Evolutionary conservation across 2,113 vertebrate genomes (phyloP), one percentile per base, ranked within the genome.

Genomic region (Cavia aperea): DNA sequence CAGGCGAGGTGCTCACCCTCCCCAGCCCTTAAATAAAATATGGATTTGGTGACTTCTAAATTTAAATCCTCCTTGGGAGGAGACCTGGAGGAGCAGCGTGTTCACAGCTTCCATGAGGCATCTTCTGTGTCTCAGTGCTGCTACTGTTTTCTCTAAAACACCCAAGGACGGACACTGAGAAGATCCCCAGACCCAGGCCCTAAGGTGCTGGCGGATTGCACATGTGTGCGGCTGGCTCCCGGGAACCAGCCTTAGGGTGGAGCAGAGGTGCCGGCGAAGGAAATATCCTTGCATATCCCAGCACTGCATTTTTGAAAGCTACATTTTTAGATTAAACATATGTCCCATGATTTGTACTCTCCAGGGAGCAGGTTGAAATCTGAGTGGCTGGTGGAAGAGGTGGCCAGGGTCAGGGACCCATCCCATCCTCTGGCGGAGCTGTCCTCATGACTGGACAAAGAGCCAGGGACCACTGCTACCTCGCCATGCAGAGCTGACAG

Each of bases 401-500:
- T 95, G 95, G 95, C 39, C 78, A 4, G 23, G 14, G 94, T 97
- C 96, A 95, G 96, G 92, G 70, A 66, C 93, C 82, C 88, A 96
- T 96, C 96, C 95, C 94, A 91, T 94, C 73, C 96, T 97, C 96
- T 94, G 93, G 96, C 96, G 96, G 92, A n/a, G 95, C 95, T 94
- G 97, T 97, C 97, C 96, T 97, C 95, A 96, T 95, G 93, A 97
- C 96, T 97, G 92, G 96, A 96, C 96, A 97, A 97, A 97, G 96
- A 97, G 96, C 97, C 97, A 97, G 96, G 19, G 78, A 66, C 46
- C 10, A 89, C 95, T 96, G 97, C 97, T 96, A 97, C 96, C 94
- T 58, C 66, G 98, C 98, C 98, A 98, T 97, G 98, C 95, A 97
- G 96, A 97, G 96, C 97, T 98, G 98, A 98, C 97, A 97, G 97